Percentiles rank a stretch among this genome's conserved stretches.
These are phyloP conservation scores for Cyprinodon tularosa DNA, from an alignment of 2,113 vertebrate genomes.

Conservation along the genomic window DNA sequence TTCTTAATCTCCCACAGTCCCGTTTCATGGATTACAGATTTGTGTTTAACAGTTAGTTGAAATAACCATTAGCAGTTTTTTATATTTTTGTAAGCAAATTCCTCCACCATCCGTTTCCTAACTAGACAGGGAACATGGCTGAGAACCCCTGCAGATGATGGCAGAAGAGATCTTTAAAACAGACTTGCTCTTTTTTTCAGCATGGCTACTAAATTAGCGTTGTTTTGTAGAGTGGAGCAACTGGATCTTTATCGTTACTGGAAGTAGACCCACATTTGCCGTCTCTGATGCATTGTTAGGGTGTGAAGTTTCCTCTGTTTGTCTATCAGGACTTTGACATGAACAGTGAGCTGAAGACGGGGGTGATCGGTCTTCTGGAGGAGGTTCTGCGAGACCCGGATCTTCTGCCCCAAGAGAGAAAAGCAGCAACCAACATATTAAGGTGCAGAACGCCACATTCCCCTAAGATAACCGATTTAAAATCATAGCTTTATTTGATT, in stretches of 20 bases:
- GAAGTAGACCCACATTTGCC: neutral
- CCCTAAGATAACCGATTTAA: neutral
- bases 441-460: constrained; percentile 73
- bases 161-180: too few species aligned
- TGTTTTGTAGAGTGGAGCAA: neutral
- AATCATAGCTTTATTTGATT: neutral
- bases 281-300: neutral
- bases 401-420: constrained; percentile 94
- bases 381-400: constrained; percentile 94
- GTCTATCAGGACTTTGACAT: constrained; percentile 90
- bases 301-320: neutral
- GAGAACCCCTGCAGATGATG: too few species aligned
- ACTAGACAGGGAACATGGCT: too few species aligned
- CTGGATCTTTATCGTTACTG: too few species aligned
- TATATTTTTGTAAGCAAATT: too few species aligned
- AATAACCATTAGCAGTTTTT: too few species aligned
- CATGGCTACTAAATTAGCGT: neutral
- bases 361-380: constrained; percentile 89
- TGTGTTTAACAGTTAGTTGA: too few species aligned
- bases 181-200: neutral
- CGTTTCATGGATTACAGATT: too few species aligned
- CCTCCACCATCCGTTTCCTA: too few species aligned
- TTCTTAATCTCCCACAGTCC: too few species aligned
- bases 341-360: constrained; percentile 89
- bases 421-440: constrained; percentile 92